A percentile compares a stretch with the other conserved stretches of the same genome.
phyloP scores from a whole-genome alignment of 2,888 invertebrate species.

The Pimpla rufipes region DNA sequence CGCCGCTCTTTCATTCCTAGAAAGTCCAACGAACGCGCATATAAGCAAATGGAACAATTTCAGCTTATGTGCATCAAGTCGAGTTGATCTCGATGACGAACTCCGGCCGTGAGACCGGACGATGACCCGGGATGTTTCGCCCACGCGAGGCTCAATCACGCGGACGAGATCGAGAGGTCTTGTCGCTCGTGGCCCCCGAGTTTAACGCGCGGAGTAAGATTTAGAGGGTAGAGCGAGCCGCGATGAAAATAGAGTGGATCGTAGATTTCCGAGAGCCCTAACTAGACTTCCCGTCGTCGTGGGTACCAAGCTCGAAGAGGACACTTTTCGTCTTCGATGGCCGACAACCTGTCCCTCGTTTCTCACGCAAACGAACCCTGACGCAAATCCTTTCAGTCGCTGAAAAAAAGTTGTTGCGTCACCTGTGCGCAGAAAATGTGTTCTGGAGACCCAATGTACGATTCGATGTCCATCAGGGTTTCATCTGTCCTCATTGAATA shows the following conservation, averaged over 20 bases:
- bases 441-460: no score
- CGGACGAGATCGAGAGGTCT: conserved; percentile 57
- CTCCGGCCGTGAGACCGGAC: conserved; percentile 15
- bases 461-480: no score
- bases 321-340: not conserved
- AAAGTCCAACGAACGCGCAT: conserved; percentile 1
- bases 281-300: conserved; percentile 33
- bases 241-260: conserved; percentile 65
- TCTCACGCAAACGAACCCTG: not conserved
- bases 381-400: not conserved
- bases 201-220: conserved; percentile 6
- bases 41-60: conserved; percentile 5
- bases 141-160: conserved; percentile 52
- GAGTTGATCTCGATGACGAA: conserved; percentile 22
- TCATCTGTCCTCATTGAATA: no score
- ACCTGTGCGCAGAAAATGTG: no score
- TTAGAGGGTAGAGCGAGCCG: conserved; percentile 44
- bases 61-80: not conserved
- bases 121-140: conserved; percentile 51
- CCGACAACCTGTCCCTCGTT: not conserved
- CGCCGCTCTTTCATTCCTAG: conserved; percentile 4
- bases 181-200: conserved; percentile 46
- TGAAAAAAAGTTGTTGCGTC: not conserved
- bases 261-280: conserved; percentile 55
- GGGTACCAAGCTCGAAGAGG: conserved; percentile 6